Evolutionary conservation across 2,888 invertebrate species (phyloP), one percentile per base, ranked within the genome.

Genomic region (Chrysina gloriosa): DNA sequence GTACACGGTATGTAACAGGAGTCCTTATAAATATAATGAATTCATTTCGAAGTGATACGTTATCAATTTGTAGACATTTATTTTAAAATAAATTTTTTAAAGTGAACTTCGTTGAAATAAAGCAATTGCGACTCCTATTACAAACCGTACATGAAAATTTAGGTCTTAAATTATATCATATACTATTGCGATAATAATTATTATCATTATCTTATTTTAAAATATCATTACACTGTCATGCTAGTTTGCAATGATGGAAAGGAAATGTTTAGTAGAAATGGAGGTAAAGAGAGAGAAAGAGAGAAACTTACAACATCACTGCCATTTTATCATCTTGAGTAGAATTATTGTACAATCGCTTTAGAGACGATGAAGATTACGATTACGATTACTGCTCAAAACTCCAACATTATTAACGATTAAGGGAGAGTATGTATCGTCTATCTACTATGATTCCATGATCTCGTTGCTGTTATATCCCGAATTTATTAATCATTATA

Each of bases 271-370:
- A 21, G 19, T 21, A 21, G 5, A 25, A 31, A 31, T 29, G 34
- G 23, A 25, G 52, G 16, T 23, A 29, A 52, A 52, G 19, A 7
- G 14, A 31, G 6, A 31, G 34, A 29, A 27, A 16, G 25, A 23
- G 27, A 42, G 25, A 65, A 65, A 67, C 66, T 67, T 67, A 67
- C 34, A 77, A 77, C 71, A 75, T 78, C 79, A 79, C 79, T 79
- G 79, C 79, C 79, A 79, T 77, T 77, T 77, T 75, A 74, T 77
- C 77, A 76, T 77, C 72, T 74, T 73, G 67, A 75, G 66, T 76
- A 76, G 70, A 63, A 65, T n/a, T 61, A 67, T 72, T 21, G 42
- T 58, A 56, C 11, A 27, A 61, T 45, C 19, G 7, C 45, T 21
- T 45, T 6, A 45, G 21, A 21, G 71, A 71, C 71, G 72, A 75